Conservation (phyloP, 2,888 invertebrate genomes). For the Rhaphigaster nebulosa region DNA sequence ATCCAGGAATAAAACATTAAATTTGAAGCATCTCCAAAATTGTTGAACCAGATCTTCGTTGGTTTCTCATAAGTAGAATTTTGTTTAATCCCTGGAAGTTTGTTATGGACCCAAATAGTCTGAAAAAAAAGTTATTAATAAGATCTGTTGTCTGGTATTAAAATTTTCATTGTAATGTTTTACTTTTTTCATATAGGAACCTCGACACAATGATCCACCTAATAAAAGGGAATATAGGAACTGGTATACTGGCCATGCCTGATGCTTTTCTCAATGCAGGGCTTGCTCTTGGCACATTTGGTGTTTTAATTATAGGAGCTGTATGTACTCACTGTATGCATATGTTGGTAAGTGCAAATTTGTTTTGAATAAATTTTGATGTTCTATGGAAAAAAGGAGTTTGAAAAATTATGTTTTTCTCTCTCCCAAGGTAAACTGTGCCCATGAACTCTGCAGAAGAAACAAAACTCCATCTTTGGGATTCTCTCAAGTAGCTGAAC, state of each 20-base stretch:
- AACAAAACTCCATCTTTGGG: conserved; percentile 79
- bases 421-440: conserved; percentile 72
- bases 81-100: background rate
- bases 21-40: background rate
- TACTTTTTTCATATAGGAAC: conserved; percentile 69
- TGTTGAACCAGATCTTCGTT: background rate
- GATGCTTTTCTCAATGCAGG: conserved; percentile 94
- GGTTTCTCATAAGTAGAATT: background rate
- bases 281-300: conserved; percentile 84
- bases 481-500: conserved; percentile 85
- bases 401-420: background rate
- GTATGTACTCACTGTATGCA: conserved; percentile 96
- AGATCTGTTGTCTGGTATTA: background rate
- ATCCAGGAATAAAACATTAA: background rate
- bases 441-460: conserved; percentile 81
- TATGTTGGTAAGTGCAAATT: conserved; percentile 74
- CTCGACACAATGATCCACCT: conserved; percentile 75
- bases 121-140: background rate
- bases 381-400: background rate
- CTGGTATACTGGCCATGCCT: conserved; percentile 97
- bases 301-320: conserved; percentile 86
- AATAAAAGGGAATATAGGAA: conserved; percentile 77
- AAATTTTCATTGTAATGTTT: background rate
- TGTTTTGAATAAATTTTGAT: background rate
- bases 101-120: background rate